phyloP scores from a whole-genome alignment of 1,140 invertebrate species.

The Brachystomella parvula region DNA sequence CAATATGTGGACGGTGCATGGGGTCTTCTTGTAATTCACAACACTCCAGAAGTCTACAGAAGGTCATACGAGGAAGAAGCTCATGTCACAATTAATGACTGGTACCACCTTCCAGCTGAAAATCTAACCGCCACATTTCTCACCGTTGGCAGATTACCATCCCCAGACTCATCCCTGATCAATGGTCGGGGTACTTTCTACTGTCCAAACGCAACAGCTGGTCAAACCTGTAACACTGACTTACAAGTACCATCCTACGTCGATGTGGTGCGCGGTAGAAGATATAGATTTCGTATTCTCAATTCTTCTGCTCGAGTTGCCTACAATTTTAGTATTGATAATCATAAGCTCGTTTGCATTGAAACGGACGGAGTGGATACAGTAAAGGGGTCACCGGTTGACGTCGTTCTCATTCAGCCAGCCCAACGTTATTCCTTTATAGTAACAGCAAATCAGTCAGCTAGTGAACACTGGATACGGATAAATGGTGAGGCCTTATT shows the following conservation, averaged over 20 bases:
- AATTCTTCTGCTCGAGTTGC: not conserved
- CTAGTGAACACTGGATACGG: not conserved
- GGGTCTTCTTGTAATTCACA: slow-evolving; percentile 9
- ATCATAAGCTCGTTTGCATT: slow-evolving; percentile 1
- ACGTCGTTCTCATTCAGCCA: slow-evolving; percentile 4
- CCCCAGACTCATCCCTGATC: slow-evolving; percentile 14
- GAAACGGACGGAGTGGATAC: slow-evolving; percentile 20
- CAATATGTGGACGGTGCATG: slow-evolving; percentile 22
- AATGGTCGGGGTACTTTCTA: slow-evolving; percentile 19
- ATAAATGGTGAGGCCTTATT: not conserved
- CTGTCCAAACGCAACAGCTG: too few relatives aligned
- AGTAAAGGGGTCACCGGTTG: not conserved
- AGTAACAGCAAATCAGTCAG: not conserved
- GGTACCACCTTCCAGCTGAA: slow-evolving; percentile 11
- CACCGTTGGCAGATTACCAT: not conserved
- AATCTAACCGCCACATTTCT: not conserved
- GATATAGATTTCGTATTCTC: slow-evolving; percentile 11
- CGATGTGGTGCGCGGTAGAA: slow-evolving; percentile 9
- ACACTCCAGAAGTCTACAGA: not conserved
- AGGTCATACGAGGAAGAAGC: slow-evolving; percentile 14
- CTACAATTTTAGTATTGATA: slow-evolving; percentile 16
- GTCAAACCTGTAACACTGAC: too few relatives aligned
- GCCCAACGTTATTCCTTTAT: slow-evolving; percentile 14
- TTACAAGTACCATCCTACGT: too few relatives aligned
- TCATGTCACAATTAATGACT: slow-evolving; percentile 12